Evolutionary conservation across 2,888 invertebrate genomes (phyloP), one percentile per base, ranked within the genome.

Genomic region (Adelphocoris suturalis): DNA sequence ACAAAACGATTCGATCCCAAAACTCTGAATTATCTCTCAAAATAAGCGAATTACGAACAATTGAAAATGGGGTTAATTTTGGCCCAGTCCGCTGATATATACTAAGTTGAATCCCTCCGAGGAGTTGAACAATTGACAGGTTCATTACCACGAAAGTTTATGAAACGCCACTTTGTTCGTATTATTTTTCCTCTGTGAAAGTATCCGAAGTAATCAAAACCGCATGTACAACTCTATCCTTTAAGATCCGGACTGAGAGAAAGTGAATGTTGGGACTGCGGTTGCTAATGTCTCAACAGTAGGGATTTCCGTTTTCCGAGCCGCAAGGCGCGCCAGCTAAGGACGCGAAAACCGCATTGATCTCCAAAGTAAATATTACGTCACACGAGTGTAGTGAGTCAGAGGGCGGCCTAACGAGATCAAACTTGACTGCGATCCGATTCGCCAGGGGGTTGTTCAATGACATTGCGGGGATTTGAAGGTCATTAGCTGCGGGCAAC

Each of bases 221-320:
- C 68, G 68, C 68, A 68, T 23, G 23, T 68, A 68, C 61, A 61
- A n/a, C 61, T 61, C 61, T 68, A 23, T 68, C 68, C 23, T 23
- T 23, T n/a, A 23, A 68, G 68, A 68, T 19, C 68, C 23, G 68
- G 23, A 68, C 68, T 0, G 12, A 68, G 68, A 19, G 68, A 68
- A 68, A 68, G 68, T 23, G 68, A 23, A 68, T 68, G 68, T 19
- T 23, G 68, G 27, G 68, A 23, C 68, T 68, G 68, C 68, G 68
- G 68, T 68, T 23, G 68, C 68, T 11, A 68, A 68, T 23, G 68
- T 27, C 68, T 68, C 68, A 68, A 68, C 68, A 68, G 68, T 68
- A 68, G 68, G 68, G 13, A 68, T 23, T 68, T 68, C 68, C 68
- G 68, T 68, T 68, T 68, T 68, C 68, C 68, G 68, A 68, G 23